phyloP scores from a whole-genome alignment of 2,888 invertebrate species.

The Seladonia tumulorum region DNA sequence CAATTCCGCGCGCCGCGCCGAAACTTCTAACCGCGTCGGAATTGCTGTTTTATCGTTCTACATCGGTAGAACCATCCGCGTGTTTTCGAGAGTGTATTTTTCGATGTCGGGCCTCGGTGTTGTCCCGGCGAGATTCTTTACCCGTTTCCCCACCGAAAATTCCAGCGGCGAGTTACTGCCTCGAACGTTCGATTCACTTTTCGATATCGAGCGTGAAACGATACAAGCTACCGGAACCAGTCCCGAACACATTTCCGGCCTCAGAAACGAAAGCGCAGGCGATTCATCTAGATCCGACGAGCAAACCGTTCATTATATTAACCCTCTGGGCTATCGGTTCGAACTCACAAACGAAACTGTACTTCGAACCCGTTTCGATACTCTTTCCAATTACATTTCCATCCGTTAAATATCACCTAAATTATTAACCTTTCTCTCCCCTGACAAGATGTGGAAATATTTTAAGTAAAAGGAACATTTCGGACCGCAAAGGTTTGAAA shows the following conservation, averaged over 20 bases:
- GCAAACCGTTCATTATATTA: neutral
- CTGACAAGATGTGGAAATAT: neutral
- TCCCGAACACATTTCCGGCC: neutral
- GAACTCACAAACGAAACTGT: neutral
- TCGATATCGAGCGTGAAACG: neutral
- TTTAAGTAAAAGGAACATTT: neutral
- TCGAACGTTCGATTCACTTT: neutral
- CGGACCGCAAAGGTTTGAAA: neutral
- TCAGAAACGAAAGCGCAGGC: neutral
- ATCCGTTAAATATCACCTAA: neutral
- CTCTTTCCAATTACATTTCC: neutral
- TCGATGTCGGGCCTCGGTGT: neutral
- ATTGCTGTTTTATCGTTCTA: slow-evolving; percentile 27
- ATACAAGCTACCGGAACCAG: neutral
- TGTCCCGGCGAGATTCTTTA: neutral
- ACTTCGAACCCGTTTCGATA: neutral
- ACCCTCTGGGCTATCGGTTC: neutral
- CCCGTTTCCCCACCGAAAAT: neutral
- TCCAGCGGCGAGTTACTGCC: neutral
- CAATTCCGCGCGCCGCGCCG: slow-evolving; percentile 21
- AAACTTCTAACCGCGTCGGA: slow-evolving; percentile 39
- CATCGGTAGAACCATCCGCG: neutral
- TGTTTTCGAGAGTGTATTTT: neutral
- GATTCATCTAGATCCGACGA: neutral
- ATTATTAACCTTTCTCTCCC: too few relatives aligned